Evolutionary conservation across 2,113 vertebrate species (phyloP), one percentile per base, ranked within the genome.

Genomic region (Paraplagusia blochii): DNA sequence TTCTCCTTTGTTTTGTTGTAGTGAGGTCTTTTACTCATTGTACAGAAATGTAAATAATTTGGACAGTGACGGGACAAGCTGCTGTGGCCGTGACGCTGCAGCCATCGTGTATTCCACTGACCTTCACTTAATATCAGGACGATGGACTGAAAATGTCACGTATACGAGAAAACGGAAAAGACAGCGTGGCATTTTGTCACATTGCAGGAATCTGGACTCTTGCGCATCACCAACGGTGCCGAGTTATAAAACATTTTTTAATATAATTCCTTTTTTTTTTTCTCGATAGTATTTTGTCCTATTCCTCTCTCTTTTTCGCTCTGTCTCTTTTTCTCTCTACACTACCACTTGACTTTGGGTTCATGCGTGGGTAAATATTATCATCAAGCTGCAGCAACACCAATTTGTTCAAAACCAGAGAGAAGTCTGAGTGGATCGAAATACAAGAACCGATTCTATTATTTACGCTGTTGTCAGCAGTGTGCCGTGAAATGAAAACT

Each of bases 1-100:
- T 13, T 48, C 15, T 42, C 18, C 50, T 9, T 46, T 12, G 7
- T 63, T 61, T 62, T 69, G 58, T 66, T 50, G 55, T 67, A 11
- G 49, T 64, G 51, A 53, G 68, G 58, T 59, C 8, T 53, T 81
- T 66, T 64, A 53, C 64, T 52, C 66, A 60, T 50, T 90, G 88
- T 89, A 88, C 80, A 90, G 72, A 80, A 65, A 69, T 92, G 88
- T 91, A 91, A 88, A 92, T 90, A 91, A 46, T 29, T 70, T 65
- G 56, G 71, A 72, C 75, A 61, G 57, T 72, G 76, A 71, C 45
- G 52, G 43, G 58, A 51, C 29, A 48, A 58, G 18, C 67, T 58
- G 70, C 61, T 49, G 74, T 56, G 68, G 67, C 63, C 15, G 33
- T 16, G 7, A 35, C 46, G 44, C 76, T 39, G 42, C 63, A 58